A percentile compares a stretch with the other conserved stretches of the same genome.
Evolutionary conservation across 2,888 invertebrate species (phyloP).

Genomic region (Diadegma fenestrale): DNA sequence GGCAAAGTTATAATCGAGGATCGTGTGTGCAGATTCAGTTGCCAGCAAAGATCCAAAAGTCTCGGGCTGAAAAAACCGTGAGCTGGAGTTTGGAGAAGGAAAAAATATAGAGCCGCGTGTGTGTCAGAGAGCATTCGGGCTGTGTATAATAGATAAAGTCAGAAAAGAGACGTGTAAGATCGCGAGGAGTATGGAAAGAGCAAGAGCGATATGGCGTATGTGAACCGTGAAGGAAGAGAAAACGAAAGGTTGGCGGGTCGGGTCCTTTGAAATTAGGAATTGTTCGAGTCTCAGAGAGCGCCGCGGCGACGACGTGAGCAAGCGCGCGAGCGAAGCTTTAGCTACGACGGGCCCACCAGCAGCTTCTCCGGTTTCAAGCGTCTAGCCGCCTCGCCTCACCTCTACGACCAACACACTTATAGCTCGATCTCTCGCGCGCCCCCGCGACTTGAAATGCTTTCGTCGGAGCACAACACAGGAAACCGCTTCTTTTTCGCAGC

Average conservation of each 20-base stretch:
- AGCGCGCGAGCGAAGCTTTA: slow-evolving; percentile 71
- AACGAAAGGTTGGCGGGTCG: slow-evolving; percentile 38
- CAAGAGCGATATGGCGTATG: slow-evolving; percentile 8
- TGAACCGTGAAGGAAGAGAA: slow-evolving; percentile 24
- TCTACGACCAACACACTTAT: slow-evolving; percentile 74
- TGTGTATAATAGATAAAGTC: slow-evolving; percentile 65
- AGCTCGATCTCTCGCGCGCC: slow-evolving; percentile 68
- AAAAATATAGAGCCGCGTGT: slow-evolving; percentile 19
- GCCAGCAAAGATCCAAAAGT: slow-evolving; percentile 38
- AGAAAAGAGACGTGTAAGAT: slow-evolving; percentile 60
- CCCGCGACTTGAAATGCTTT: slow-evolving; percentile 11
- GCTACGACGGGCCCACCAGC: slow-evolving; percentile 71
- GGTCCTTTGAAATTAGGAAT: slow-evolving; percentile 72
- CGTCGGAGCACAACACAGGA: slow-evolving; percentile 6
- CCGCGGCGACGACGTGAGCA: slow-evolving; percentile 79
- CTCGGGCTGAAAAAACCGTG: slow-evolving; percentile 12
- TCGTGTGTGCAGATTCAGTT: slow-evolving; percentile 43
- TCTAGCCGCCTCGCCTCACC: slow-evolving; percentile 80
- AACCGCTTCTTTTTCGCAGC: slow-evolving; percentile 18
- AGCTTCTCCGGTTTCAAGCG: slow-evolving; percentile 84
- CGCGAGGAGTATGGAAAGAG: slow-evolving; percentile 29
- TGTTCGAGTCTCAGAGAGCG: slow-evolving; percentile 65
- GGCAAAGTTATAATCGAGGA: slow-evolving; percentile 1
- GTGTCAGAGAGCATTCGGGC: neutral
- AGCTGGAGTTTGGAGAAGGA: slow-evolving; percentile 25